phyloP scores from a whole-genome alignment of 2,888 invertebrate genomes.

The Agrenia bidenticulata region DNA sequence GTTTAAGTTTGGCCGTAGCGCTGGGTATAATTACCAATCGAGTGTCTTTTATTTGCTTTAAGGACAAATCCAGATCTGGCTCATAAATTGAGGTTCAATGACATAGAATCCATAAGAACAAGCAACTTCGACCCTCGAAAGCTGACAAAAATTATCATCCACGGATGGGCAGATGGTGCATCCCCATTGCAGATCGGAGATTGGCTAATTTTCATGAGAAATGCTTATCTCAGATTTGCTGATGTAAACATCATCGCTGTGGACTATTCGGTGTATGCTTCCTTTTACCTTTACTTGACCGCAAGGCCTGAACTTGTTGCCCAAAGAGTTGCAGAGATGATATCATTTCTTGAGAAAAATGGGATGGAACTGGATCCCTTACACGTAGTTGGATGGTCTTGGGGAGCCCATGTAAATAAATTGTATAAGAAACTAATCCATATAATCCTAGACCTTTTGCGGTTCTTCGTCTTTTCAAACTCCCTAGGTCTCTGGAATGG shows the following conservation, averaged over 20 bases:
- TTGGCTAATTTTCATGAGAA: slow-evolving; percentile 46
- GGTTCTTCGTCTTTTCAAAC: not conserved
- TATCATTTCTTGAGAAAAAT: slow-evolving; percentile 35
- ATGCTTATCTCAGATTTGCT: slow-evolving; percentile 40
- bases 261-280: slow-evolving; percentile 43
- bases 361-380: slow-evolving; percentile 38
- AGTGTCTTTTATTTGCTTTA: no score
- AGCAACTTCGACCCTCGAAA: slow-evolving; percentile 40
- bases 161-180: slow-evolving; percentile 49
- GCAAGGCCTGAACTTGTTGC: slow-evolving; percentile 37
- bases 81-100: slow-evolving; percentile 41
- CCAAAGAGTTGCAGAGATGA: slow-evolving; percentile 41
- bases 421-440: no score
- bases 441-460: no score
- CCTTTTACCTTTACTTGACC: slow-evolving; percentile 37
- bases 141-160: slow-evolving; percentile 47
- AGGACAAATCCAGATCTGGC: slow-evolving; percentile 45
- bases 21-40: no score
- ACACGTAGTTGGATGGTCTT: slow-evolving; percentile 46
- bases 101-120: slow-evolving; percentile 30
- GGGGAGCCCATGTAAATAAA: slow-evolving; percentile 38
- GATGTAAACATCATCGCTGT: slow-evolving; percentile 49
- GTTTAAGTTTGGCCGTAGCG: no score
- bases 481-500: slow-evolving; percentile 43
- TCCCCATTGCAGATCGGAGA: slow-evolving; percentile 44